These are phyloP conservation scores for Azorinus chamasolen DNA, from an alignment of 2,888 invertebrate genomes.

Conservation along the genomic window DNA sequence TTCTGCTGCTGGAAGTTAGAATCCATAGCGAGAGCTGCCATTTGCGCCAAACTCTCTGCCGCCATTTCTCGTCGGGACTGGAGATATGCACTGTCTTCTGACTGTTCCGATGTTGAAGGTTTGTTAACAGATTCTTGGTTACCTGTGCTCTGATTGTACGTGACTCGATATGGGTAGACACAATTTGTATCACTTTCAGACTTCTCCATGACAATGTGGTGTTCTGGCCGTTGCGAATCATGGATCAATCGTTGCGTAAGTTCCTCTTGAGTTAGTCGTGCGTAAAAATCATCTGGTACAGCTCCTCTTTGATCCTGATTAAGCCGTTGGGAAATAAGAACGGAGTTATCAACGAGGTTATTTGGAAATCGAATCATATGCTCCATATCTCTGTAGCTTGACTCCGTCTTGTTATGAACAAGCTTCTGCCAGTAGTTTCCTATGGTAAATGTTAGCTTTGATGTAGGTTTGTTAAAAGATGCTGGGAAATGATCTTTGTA, in stretches of 20 bases:
- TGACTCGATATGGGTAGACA: no score
- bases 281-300: slow-evolving; percentile 14
- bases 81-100: slow-evolving; percentile 1
- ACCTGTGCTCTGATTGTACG: no score
- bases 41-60: slow-evolving; percentile 21
- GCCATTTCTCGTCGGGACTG: slow-evolving; percentile 22
- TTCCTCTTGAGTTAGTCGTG: slow-evolving; percentile 14
- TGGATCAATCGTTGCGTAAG: slow-evolving; percentile 2
- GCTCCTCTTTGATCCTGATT: slow-evolving; percentile 8
- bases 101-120: not conserved
- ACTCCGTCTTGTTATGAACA: no score
- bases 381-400: no score
- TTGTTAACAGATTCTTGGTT: not conserved
- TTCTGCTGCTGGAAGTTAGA: not conserved
- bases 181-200: no score
- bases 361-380: no score
- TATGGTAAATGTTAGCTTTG: no score
- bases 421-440: no score
- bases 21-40: slow-evolving; percentile 15
- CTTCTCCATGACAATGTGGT: no score
- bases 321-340: not conserved
- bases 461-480: no score
- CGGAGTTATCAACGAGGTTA: no score
- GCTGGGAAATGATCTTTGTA: no score
- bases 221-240: not conserved